Percentiles rank a stretch among this genome's conserved stretches.
These are phyloP conservation scores for Platysteira castanea DNA, from an alignment of 2,113 vertebrate species.

Conservation along the genomic window DNA sequence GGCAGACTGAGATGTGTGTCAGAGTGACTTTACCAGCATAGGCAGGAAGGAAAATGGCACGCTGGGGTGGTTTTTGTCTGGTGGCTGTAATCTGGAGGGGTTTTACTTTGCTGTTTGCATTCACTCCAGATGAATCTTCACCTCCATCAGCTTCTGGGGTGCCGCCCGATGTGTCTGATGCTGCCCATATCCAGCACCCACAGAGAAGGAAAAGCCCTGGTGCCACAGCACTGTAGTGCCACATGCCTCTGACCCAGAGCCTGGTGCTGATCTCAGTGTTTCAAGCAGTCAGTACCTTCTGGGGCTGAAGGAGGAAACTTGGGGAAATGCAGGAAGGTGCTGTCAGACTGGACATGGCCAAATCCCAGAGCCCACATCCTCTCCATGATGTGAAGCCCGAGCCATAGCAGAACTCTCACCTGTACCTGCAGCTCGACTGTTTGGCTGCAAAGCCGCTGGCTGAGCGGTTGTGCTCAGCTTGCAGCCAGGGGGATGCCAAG, in stretches of 20 bases:
- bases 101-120: not conserved
- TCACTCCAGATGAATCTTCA: not conserved
- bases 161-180: rapidly evolving
- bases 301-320: not conserved
- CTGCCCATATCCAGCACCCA: not conserved
- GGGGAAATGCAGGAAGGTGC: rapidly evolving
- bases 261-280: not conserved
- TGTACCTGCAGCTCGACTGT: not conserved
- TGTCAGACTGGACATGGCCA: not conserved
- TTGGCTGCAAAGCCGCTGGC: rapidly evolving
- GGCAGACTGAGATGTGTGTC: not conserved
- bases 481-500: not conserved
- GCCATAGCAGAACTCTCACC: rapidly evolving
- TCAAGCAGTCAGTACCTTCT: not conserved
- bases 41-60: not conserved
- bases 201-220: not conserved
- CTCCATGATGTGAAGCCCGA: rapidly evolving
- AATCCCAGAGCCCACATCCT: not conserved
- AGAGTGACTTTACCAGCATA: not conserved
- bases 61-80: not conserved
- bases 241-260: not conserved
- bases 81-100: rapidly evolving
- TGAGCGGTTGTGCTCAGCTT: rapidly evolving
- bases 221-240: not conserved
- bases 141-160: not conserved